phyloP scores from a whole-genome alignment of 2,888 invertebrate genomes.

The Drosophila niveifrons region DNA sequence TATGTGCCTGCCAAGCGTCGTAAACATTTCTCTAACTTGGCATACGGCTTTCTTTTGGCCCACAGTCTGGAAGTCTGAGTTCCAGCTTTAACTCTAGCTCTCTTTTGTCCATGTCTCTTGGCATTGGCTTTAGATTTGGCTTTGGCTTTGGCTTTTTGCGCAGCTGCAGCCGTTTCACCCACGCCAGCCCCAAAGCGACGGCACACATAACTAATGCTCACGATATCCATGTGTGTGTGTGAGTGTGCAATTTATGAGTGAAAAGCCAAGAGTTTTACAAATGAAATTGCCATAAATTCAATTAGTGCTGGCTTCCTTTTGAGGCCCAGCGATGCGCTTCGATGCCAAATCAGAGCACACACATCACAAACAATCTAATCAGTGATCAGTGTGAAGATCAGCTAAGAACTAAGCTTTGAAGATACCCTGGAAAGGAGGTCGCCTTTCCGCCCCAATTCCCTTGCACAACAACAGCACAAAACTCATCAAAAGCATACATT shows the following conservation, averaged over 20 bases:
- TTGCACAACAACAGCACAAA: constrained; percentile 10
- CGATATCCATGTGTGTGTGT: constrained; percentile 32
- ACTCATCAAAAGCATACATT: not conserved
- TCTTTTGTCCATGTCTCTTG: constrained; percentile 11
- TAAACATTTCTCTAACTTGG: constrained; percentile 75
- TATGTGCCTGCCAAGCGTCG: constrained; percentile 77
- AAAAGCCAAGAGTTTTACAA: constrained; percentile 71
- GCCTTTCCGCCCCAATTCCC: constrained; percentile 68
- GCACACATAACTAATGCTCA: constrained; percentile 64
- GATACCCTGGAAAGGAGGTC: constrained; percentile 54
- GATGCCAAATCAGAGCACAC: constrained; percentile 76
- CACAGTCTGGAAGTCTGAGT: not conserved
- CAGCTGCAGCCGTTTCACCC: constrained; percentile 77
- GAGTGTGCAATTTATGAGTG: constrained; percentile 71
- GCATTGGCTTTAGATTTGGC: constrained; percentile 13
- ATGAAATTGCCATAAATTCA: constrained; percentile 78
- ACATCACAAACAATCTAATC: constrained; percentile 40
- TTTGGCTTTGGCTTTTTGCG: constrained; percentile 50
- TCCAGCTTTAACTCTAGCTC: constrained; percentile 11
- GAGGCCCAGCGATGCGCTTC: constrained; percentile 29
- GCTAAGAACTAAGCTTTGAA: not conserved
- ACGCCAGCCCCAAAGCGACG: constrained; percentile 70
- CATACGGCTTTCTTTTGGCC: constrained; percentile 60
- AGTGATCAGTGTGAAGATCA: not conserved
- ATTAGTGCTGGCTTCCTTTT: constrained; percentile 56